Evolutionary conservation across 2,113 vertebrate species (phyloP).

Genomic region (Alectura lathami): DNA sequence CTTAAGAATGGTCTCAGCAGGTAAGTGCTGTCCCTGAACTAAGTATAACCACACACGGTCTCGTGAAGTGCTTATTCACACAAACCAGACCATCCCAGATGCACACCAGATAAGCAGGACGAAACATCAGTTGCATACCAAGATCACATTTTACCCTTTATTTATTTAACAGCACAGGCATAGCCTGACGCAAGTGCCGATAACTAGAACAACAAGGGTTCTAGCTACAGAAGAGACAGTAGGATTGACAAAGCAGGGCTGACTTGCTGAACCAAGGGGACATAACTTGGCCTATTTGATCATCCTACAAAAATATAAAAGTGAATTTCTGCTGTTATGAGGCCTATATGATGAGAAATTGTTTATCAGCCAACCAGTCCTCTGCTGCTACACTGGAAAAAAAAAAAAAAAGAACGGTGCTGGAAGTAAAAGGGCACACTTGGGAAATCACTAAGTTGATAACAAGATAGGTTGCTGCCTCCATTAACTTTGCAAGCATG

Average conservation of each 20-base stretch:
- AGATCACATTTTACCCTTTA: fast-evolving
- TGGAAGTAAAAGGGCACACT: neutral
- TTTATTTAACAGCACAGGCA: neutral
- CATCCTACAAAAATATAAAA: neutral
- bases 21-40: neutral
- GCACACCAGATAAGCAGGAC: neutral
- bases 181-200: neutral
- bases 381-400: neutral
- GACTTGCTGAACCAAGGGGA: neutral
- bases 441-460: neutral
- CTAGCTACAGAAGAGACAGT: neutral
- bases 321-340: neutral
- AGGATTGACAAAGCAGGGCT: neutral
- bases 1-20: neutral
- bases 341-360: neutral
- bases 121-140: neutral
- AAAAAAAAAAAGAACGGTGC: neutral
- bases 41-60: neutral
- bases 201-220: neutral
- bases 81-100: neutral
- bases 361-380: neutral
- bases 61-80: neutral
- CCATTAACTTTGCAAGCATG: neutral
- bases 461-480: neutral
- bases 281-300: neutral